Evolutionary conservation across 2,797 vertebrate species (phyloP), one percentile per base, ranked within the genome.

Genomic region (Poecile montanus): DNA sequence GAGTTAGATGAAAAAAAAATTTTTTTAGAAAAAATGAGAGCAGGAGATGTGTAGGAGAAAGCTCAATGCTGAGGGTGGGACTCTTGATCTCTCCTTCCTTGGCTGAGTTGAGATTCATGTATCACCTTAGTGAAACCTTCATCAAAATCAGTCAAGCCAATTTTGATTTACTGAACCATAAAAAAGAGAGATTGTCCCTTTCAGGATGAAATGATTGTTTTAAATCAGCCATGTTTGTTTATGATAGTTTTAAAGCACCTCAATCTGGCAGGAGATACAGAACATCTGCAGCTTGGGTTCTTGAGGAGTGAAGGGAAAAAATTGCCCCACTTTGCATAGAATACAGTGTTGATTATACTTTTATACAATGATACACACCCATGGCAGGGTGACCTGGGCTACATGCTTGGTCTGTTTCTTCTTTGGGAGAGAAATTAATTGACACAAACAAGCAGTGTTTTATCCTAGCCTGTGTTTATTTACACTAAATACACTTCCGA

Each of bases 231-330:
- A 0, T 92, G 88, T 90, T 96, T 95, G 93, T 95, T 96, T 94
- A 95, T 93, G 87, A 62, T 79, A 42, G 44, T 91, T 95, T 93
- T 96, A 66, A 93, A 93, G 78, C 71, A 60, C 44, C 50, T 88
- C 0, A 1, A 25, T 89, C 70, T 82, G 88, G 40, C 58, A 84
- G 65, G 57, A n/a, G 71, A 93, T 75, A n/a, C 47, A 48, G 68
- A 94, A 91, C 93, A 95, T 94, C 91, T 96, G 91, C 63, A 77
- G 54, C 87, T 93, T 9, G 4, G 61, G n/a, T 86, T 95, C 70
- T 61, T 82, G 85, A 93, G 93, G 77, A 93, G 45, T 11, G 6
- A 56, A 57, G 62, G 73, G 79, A 89, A 29, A 51, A 92, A 92
- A 91, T 91, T 91, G 54, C 75, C 53, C 71, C 38, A 73, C 45